Conservation (phyloP, 2,797 vertebrate genomes). For the Sebastes nivosus region DNA sequence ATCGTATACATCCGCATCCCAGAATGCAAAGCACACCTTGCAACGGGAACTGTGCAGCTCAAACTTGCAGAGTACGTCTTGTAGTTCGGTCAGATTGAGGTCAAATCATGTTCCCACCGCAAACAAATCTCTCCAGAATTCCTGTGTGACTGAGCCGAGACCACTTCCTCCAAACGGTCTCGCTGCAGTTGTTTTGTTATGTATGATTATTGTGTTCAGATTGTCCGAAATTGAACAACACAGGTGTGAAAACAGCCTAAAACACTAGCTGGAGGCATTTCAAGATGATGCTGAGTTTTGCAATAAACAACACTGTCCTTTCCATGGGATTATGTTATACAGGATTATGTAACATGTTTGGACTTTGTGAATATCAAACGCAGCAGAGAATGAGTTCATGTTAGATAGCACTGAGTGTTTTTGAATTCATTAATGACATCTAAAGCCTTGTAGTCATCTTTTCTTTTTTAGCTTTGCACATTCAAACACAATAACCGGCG, state of each 20-base stretch:
- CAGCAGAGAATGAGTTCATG: not conserved
- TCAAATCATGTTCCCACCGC: not conserved
- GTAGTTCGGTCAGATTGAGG: not conserved
- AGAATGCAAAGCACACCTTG: no score
- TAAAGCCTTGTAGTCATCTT: no score
- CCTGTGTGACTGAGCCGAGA: not conserved
- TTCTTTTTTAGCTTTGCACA: not conserved
- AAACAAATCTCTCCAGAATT: not conserved
- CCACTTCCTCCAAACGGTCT: not conserved
- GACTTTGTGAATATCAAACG: not conserved
- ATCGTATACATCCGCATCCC: no score
- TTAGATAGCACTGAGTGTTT: not conserved
- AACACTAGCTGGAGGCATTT: slow-evolving; percentile 20
- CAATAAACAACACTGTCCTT: slow-evolving; percentile 35
- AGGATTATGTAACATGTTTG: slow-evolving; percentile 25
- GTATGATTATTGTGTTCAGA: not conserved
- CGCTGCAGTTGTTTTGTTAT: not conserved
- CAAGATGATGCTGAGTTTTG: slow-evolving; percentile 40
- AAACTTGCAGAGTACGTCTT: not conserved
- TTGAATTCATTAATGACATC: not conserved
- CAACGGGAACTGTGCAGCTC: no score
- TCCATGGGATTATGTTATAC: slow-evolving; percentile 26
- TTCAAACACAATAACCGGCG: not conserved
- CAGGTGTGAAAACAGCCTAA: not conserved
- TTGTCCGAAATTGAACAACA: not conserved